phyloP scores from a whole-genome alignment of 2,797 vertebrate genomes.

The Leptodactylus fallax region DNA sequence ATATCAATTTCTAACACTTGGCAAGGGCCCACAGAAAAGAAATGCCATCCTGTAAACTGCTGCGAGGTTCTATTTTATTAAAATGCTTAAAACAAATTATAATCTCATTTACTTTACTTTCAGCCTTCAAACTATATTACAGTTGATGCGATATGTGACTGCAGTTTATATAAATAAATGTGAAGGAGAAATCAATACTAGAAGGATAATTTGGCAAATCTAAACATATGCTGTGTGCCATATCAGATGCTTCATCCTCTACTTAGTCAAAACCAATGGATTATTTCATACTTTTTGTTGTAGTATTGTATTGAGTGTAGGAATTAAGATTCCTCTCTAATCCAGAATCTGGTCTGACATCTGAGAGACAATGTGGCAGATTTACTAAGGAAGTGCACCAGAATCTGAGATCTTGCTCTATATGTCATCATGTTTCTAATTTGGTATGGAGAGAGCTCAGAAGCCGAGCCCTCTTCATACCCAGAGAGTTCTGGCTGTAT shows the following conservation, averaged over 20 bases:
- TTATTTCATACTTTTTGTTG: neutral
- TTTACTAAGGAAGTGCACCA: too few relatives aligned
- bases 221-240: neutral
- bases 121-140: constrained; percentile 10
- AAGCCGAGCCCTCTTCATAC: too few relatives aligned
- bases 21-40: neutral
- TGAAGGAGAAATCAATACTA: neutral
- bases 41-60: neutral
- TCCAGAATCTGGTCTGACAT: too few relatives aligned
- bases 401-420: too few relatives aligned
- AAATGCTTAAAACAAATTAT: constrained; percentile 11
- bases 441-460: too few relatives aligned
- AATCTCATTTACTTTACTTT: constrained; percentile 15
- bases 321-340: too few relatives aligned
- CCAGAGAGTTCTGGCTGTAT: too few relatives aligned
- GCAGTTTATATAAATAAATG: neutral
- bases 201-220: neutral
- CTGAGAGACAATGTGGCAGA: too few relatives aligned
- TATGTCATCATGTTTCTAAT: too few relatives aligned
- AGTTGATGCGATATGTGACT: neutral
- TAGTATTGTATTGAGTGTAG: too few relatives aligned
- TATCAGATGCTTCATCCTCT: neutral
- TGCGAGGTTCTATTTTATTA: neutral
- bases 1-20: constrained; percentile 4
- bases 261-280: neutral